Conservation (phyloP, 1,140 invertebrate species). For the Lethocerus indicus region DNA sequence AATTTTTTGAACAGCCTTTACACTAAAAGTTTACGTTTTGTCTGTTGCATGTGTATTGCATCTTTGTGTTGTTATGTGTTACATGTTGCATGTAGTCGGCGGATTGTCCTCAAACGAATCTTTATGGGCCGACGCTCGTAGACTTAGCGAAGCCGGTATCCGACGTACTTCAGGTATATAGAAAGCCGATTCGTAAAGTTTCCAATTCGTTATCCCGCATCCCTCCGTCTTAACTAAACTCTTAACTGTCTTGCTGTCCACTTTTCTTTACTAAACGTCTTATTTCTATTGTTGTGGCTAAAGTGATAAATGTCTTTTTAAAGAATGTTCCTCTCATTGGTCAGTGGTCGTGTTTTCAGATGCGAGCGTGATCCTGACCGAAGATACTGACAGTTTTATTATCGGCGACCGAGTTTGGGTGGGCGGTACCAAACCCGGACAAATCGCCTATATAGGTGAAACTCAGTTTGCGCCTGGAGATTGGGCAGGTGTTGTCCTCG, state of each 20-base stretch:
- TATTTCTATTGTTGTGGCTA: conserved; percentile 37
- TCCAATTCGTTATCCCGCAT: no score
- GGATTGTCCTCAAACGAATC: conserved; percentile 16
- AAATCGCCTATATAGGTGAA: conserved; percentile 95
- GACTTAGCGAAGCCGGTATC: conserved; percentile 20
- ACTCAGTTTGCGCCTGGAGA: conserved; percentile 90
- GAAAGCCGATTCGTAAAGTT: no score
- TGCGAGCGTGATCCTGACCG: conserved; percentile 48
- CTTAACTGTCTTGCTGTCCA: background rate
- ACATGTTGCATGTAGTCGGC: conserved; percentile 11
- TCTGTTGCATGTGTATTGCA: conserved; percentile 6
- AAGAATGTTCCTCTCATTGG: background rate
- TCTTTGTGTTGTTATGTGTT: conserved; percentile 1
- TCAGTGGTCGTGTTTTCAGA: background rate
- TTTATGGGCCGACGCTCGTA: conserved; percentile 17
- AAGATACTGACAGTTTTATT: conserved; percentile 88
- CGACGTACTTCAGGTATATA: conserved; percentile 20
- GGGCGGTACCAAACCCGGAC: conserved; percentile 83
- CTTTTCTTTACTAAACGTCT: background rate
- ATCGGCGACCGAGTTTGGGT: conserved; percentile 92
- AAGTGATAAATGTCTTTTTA: conserved; percentile 17
- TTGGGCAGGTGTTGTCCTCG: conserved; percentile 93
- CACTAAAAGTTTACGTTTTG: conserved; percentile 2
- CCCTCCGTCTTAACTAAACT: no score
- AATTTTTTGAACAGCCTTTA: background rate